A percentile compares a stretch with the other conserved stretches of the same genome.
Evolutionary conservation across 2,797 vertebrate genomes (phyloP).

Genomic region (Urocyon cinereoargenteus): DNA sequence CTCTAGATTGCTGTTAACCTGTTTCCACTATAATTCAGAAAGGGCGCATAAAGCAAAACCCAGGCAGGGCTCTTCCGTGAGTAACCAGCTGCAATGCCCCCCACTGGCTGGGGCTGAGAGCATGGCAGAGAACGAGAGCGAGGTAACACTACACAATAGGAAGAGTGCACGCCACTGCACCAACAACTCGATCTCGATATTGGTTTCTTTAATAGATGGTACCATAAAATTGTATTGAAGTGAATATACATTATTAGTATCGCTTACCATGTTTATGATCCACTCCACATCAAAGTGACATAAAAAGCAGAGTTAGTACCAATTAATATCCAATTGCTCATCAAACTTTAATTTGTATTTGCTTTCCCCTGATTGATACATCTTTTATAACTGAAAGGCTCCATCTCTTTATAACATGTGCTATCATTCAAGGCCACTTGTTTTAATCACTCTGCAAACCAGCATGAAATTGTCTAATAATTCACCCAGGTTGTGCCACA

Average conservation of each 20-base stretch:
- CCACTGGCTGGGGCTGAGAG: background rate
- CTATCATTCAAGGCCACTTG: constrained; percentile 79
- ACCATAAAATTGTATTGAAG: constrained; percentile 72
- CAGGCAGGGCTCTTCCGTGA: background rate
- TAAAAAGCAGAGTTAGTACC: constrained; percentile 79
- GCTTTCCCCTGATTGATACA: constrained; percentile 79
- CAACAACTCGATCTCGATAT: constrained; percentile 28
- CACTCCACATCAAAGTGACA: constrained; percentile 77
- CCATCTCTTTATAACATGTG: constrained; percentile 77
- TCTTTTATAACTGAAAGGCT: constrained; percentile 81
- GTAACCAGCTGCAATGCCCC: background rate
- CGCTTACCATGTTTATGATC: constrained; percentile 79
- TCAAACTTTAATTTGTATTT: constrained; percentile 83
- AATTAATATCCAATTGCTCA: constrained; percentile 82
- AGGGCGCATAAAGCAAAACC: background rate
- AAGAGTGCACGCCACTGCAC: background rate
- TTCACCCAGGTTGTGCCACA: constrained; percentile 74
- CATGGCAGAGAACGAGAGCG: background rate
- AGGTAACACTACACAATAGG: background rate
- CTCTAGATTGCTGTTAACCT: background rate
- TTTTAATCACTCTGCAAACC: constrained; percentile 82
- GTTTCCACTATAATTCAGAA: constrained; percentile 37
- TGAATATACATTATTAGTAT: constrained; percentile 79
- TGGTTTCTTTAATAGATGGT: constrained; percentile 73
- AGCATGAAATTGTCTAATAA: constrained; percentile 79